Base-by-base conservation (phyloP, 2,797 vertebrate species). In the Microctenopoma steveboyesi region DNA sequence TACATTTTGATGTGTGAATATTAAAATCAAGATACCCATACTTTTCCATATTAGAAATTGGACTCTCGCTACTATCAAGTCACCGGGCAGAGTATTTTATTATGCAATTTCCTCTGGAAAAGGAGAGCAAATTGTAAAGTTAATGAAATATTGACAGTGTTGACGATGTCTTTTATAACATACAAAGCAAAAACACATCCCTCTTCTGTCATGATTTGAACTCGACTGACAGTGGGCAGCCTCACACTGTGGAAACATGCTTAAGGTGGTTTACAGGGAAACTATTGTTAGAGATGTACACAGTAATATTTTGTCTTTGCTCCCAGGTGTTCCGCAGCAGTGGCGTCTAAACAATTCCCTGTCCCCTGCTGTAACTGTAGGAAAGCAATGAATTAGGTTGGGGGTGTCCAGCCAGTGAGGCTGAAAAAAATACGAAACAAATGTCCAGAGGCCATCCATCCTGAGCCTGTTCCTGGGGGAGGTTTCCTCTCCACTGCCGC, bases 311-410 rank as follows among this genome's bases (percentile, higher is more conserved):
- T 78, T 57, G 50, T 71, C 60, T 61, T 67, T 25, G 56, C 70
- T 63, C 55, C 54, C 69, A 72, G 76, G 63, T 78, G 76, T 49
- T 72, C 18, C 39, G 49, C 56, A 0, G 49, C 56, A 0, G 40
- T 64, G 79, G 72, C 79, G 72, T 78, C 66, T 60, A 58, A 80
- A 82, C 72, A 67, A 76, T 76, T 49, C 68, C 35, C 61, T 53
- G 63, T 56, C 43, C 22, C 39, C 18, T 1, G 18, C 54, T 30
- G 57, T 42, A 39, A 11, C 37, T 39, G 37, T 10, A 39, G 11
- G 10, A 39, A 39, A 39, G 8, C 11, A 39, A 2, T 39, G 37
- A 39, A 2, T 39, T 11, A 39, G 37, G 37, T 39, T 39, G 2
- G 3, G 8, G 11, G 37, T 39, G 10, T 39, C 37, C 37, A 2